Evolutionary conservation across 2,888 invertebrate genomes (phyloP), one percentile per base, ranked within the genome.

Genomic region (Pecten maximus): DNA sequence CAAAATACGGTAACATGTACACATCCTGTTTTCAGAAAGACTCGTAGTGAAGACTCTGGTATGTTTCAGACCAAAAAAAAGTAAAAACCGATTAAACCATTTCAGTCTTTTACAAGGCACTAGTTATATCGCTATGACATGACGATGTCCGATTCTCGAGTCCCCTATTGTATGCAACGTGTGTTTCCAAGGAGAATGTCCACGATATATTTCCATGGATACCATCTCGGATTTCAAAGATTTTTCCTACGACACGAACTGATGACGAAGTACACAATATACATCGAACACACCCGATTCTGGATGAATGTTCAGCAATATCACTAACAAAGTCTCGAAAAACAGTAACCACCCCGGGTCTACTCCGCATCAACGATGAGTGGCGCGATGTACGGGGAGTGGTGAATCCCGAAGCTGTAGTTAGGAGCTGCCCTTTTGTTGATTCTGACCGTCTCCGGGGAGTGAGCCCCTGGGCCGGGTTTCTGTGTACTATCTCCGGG

Each of bases 401-500:
- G 97, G 35, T 97, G 95, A 90, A 97, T 96, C 40, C 97, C 97
- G 92, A 97, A 97, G 90, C 96, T 95, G 94, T 95, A 97, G 60
- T 93, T 93, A 6, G 97, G 97, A 19, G 95, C 94, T 40, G 92
- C 91, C 28, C 89, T 91, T 91, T 94, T 96, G 93, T 94, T 92
- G 28, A 94, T 90, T 89, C 91, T 93, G 15, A 95, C 95, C 96
- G 23, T 95, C 97, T 99, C 99, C n/a, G 99, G 99, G 93, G 98
- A 98, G 97, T 99, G 98, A 93, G 98, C 98, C 94, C 99, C 99
- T 91, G 99, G 99, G 93, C 99, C 99, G 40, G 98, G 98, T 96
- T 98, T 98, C 95, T 97, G 97, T 87, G 98, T 98, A 93, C 98
- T 98, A 96, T 98, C 98, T 15, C 97, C 97, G 0, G 98, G 98